These are phyloP conservation scores for Teleopsis dalmanni DNA, from an alignment of 1,140 invertebrate species.

Conservation along the genomic window DNA sequence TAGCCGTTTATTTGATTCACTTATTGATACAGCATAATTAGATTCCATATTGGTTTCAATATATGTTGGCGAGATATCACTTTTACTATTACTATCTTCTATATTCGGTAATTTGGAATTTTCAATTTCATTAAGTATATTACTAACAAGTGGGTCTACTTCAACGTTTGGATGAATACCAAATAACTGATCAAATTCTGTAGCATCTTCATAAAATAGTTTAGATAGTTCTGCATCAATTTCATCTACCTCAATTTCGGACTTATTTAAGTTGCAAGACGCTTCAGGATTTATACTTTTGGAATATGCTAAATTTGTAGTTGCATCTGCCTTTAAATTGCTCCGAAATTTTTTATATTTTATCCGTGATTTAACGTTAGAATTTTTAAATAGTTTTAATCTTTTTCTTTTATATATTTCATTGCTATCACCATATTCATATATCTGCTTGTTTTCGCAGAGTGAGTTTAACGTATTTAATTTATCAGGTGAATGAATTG, in stretches of 20 bases:
- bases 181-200: constrained; percentile 34
- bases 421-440: not conserved
- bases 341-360: not conserved
- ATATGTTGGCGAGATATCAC: too few species aligned
- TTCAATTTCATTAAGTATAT: constrained; percentile 20
- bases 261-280: not conserved
- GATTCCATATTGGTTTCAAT: not conserved
- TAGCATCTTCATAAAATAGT: constrained; percentile 32
- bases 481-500: not conserved
- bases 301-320: not conserved
- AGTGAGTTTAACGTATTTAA: not conserved
- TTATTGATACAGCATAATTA: not conserved
- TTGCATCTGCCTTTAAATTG: not conserved
- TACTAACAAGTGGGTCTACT: constrained; percentile 18
- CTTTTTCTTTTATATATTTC: not conserved
- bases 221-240: constrained; percentile 30
- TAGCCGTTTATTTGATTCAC: not conserved
- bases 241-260: constrained; percentile 19
- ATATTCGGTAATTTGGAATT: constrained; percentile 8
- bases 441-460: too few species aligned
- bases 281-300: not conserved
- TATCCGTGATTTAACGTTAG: not conserved
- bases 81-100: too few species aligned
- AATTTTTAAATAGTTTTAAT: not conserved
- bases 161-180: constrained; percentile 21